phyloP scores from a whole-genome alignment of 2,797 vertebrate species.

The Spea hammondii region DNA sequence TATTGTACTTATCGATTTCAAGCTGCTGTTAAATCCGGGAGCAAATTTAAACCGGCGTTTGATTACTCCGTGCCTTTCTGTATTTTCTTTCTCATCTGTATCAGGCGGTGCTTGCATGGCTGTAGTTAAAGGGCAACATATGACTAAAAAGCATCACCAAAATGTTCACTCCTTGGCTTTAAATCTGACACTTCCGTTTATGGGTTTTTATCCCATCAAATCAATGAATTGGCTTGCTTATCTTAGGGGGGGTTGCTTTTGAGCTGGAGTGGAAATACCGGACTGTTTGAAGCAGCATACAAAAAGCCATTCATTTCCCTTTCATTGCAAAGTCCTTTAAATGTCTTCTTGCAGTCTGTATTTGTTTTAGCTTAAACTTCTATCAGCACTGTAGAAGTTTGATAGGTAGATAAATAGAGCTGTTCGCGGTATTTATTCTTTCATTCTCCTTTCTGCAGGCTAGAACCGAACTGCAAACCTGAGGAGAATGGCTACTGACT shows the following conservation, averaged over 20 bases:
- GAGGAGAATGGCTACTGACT: slow-evolving; percentile 85
- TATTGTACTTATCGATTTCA: not conserved
- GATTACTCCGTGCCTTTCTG: not conserved
- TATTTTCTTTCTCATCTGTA: slow-evolving; percentile 13
- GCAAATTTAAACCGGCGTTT: not conserved
- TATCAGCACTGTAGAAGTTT: too few relatives aligned
- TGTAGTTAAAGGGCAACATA: not conserved
- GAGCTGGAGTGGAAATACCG: not conserved
- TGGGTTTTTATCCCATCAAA: not conserved
- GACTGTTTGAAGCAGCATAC: too few relatives aligned
- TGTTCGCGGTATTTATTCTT: too few relatives aligned
- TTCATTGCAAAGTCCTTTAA: too few relatives aligned
- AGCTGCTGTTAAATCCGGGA: not conserved
- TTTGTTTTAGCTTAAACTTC: too few relatives aligned
- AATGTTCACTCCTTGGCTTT: not conserved
- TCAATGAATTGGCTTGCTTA: not conserved
- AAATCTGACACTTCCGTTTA: not conserved
- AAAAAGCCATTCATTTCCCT: too few relatives aligned
- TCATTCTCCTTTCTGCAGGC: not conserved
- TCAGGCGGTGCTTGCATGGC: slow-evolving; percentile 13
- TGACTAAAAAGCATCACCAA: slow-evolving; percentile 12
- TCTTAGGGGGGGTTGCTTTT: slow-evolving; percentile 2
- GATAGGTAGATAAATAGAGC: too few relatives aligned
- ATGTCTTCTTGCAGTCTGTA: too few relatives aligned
- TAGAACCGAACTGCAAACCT: slow-evolving; percentile 50